Conservation (phyloP, 2,888 invertebrate species). For the Lissocephala sabroskyi region DNA sequence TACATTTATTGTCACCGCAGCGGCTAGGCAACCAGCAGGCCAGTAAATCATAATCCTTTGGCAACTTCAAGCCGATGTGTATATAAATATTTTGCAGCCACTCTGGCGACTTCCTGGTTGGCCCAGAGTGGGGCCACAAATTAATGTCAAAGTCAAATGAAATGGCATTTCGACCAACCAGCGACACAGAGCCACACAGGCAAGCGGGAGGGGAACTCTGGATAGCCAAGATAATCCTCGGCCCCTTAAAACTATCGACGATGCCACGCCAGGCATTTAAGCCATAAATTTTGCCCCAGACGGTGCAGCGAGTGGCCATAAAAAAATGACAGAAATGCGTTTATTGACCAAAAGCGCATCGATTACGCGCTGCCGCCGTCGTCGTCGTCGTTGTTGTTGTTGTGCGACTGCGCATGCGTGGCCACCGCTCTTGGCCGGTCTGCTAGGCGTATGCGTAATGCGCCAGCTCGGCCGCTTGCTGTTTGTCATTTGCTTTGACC, state of each 20-base stretch:
- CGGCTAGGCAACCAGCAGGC: too few species aligned
- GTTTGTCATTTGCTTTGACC: not conserved
- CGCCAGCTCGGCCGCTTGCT: too few species aligned
- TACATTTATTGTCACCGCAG: too few species aligned
- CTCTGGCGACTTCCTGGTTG: constrained; percentile 50
- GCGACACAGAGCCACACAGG: not conserved
- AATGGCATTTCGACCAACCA: constrained; percentile 61
- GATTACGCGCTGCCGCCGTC: constrained; percentile 33
- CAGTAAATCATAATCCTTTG: not conserved
- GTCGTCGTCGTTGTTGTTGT: constrained; percentile 51
- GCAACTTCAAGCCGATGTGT: not conserved
- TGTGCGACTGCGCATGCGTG: constrained; percentile 30
- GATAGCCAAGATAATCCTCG: constrained; percentile 4
- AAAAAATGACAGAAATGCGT: constrained; percentile 65
- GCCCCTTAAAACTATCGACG: constrained; percentile 17
- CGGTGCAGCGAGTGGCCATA: constrained; percentile 2
- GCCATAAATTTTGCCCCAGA: constrained; percentile 44
- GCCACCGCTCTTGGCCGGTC: constrained; percentile 17
- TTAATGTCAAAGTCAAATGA: constrained; percentile 64
- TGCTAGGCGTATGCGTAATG: not conserved
- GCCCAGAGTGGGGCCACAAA: constrained; percentile 61
- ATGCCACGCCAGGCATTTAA: constrained; percentile 42
- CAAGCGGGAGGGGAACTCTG: not conserved
- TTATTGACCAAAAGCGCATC: constrained; percentile 65
- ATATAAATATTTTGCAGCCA: constrained; percentile 28